Conservation (phyloP, 37 sponge, comb jelly and placozoan species). For the Crambe crambe region DNA sequence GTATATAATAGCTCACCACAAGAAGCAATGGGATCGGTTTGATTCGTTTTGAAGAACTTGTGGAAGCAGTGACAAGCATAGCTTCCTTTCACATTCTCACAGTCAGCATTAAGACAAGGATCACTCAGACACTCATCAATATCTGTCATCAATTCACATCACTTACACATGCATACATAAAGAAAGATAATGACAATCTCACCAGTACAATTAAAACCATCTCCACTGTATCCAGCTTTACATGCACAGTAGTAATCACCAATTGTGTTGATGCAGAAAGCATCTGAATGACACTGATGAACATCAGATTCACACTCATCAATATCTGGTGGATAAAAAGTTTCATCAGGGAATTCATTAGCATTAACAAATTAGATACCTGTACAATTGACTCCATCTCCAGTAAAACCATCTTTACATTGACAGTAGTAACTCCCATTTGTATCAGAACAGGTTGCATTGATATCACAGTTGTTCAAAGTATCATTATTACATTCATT, state of each 20-base stretch:
- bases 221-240: conserved; percentile 39
- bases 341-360: background rate
- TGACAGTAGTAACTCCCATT: conserved; percentile 44
- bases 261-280: conserved; percentile 16
- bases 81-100: conserved; percentile 8
- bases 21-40: background rate
- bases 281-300: conserved; percentile 9
- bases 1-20: conserved; percentile 8
- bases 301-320: conserved; percentile 27
- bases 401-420: conserved; percentile 42
- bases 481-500: conserved; percentile 6
- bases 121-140: conserved; percentile 2
- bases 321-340: too few relatives aligned
- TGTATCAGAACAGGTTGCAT: conserved; percentile 36
- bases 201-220: conserved; percentile 16
- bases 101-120: conserved; percentile 6
- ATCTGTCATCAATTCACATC: too few relatives aligned
- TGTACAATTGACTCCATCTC: conserved; percentile 30
- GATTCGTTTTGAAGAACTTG: background rate
- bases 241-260: conserved; percentile 33
- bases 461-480: conserved; percentile 15
- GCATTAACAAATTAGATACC: conserved; percentile 7
- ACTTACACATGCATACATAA: background rate
- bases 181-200: background rate
- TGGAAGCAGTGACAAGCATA: background rate